Base-by-base conservation (phyloP, 23 tunicate species). In the Styela clava region DNA sequence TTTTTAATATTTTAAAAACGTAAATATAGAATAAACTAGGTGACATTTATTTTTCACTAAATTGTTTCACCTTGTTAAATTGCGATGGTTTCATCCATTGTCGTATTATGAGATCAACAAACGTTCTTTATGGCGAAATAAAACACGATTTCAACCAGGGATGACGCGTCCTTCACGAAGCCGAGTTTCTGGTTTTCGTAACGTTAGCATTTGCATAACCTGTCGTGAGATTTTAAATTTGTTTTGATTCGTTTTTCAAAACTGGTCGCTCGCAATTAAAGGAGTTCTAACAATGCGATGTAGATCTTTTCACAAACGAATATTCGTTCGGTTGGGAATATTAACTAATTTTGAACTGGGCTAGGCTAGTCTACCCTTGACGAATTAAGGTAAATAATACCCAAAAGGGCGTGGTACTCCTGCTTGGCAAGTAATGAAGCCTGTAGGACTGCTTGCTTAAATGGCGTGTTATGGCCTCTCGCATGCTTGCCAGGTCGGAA, bases 51-150 rank as follows among this genome's bases (percentile, higher is more conserved):
- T 67, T 67, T 67, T 16, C 0, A 25, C 22, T 29, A 25, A 27
- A 67, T 25, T 27, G 31, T 25, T 67, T 29, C 24, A 27, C 71
- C 71, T 0, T 27, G 31, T 27, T 67, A 16, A 18, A 67, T 67
- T 18, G 22, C 16, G 22, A 22, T 67, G 2, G 71, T 67, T 22
- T 1, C 31, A 67, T 18, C 71, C 71, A 67, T 67, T 67, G 71
- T 67, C 31, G 71, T 29, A 25, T 67, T 67, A 67, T 67, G 71
- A 67, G 71, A 67, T 67, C 71, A 67, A 29, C 71, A 67, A 67
- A 25, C 22, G 31, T 67, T 24, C 31, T 67, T 67, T 67, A 67
- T 67, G 30, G 71, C 31, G 71, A 25, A 67, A 67, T 67, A 67
- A 67, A 67, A 44, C 56, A 44, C 56, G 56, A 44, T 5, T 44